Evolutionary conservation across 2,888 invertebrate genomes (phyloP).

Genomic region (Carcina quercana): DNA sequence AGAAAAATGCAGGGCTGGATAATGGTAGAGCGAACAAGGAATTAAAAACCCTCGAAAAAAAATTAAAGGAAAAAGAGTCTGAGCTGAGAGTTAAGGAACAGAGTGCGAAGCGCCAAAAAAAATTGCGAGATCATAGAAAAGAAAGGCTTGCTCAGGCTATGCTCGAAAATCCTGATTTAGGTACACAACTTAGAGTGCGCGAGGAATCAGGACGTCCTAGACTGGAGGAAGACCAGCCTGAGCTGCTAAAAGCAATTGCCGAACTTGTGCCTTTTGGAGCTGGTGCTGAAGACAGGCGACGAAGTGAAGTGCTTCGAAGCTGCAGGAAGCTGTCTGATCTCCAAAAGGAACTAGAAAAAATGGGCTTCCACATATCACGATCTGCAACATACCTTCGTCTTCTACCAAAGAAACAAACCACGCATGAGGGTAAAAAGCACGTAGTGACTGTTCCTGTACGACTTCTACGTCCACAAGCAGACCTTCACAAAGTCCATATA

Average conservation of each 20-base stretch:
- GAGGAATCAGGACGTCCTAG: conserved; percentile 21
- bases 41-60: no score
- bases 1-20: no score
- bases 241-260: conserved; percentile 24
- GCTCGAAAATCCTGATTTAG: background rate
- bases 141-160: background rate
- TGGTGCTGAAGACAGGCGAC: conserved; percentile 23
- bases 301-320: conserved; percentile 14
- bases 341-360: conserved; percentile 23
- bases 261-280: conserved; percentile 29
- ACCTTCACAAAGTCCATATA: no score
- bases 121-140: background rate
- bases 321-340: conserved; percentile 12
- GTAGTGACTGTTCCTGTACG: no score
- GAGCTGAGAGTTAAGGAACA: no score
- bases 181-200: conserved; percentile 3
- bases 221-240: conserved; percentile 26
- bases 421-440: no score
- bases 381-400: no score
- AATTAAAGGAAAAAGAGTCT: no score
- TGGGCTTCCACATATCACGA: no score
- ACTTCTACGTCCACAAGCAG: no score
- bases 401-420: no score
- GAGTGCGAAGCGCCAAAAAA: background rate
- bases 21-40: no score